Evolutionary conservation across 1,140 invertebrate genomes (phyloP).

Genomic region (Heliconius melpomene): DNA sequence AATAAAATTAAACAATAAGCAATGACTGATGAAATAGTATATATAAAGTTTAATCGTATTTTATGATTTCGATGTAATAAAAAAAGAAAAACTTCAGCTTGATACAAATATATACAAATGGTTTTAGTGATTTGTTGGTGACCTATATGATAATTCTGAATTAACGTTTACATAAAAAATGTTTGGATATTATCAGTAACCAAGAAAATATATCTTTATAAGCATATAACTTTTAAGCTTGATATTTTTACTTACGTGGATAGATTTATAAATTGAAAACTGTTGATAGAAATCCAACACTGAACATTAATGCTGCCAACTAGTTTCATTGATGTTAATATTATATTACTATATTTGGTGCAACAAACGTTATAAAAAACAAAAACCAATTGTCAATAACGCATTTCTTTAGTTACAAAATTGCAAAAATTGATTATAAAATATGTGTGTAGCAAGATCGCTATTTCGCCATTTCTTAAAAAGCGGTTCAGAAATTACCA

Average conservation of each 20-base stretch:
- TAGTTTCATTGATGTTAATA: conserved; percentile 55
- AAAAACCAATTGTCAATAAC: conserved; percentile 49
- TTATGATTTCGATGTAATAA: not conserved
- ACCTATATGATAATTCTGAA: conserved; percentile 39
- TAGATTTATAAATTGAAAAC: conserved; percentile 56
- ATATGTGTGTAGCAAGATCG: conserved; percentile 58
- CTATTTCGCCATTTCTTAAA: conserved; percentile 75
- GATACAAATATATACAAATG: conserved; percentile 27
- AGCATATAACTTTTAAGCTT: not conserved
- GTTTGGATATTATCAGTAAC: not conserved
- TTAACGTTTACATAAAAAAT: conserved; percentile 17
- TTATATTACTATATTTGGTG: conserved; percentile 44
- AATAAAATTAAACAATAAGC: not conserved
- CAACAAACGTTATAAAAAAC: conserved; percentile 46
- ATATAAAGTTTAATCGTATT: not conserved
- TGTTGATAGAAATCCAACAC: conserved; percentile 51
- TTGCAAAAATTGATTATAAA: conserved; percentile 58
- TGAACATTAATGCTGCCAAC: conserved; percentile 55
- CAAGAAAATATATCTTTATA: not conserved
- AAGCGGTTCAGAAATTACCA: not conserved
- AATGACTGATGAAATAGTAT: not conserved
- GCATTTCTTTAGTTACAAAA: conserved; percentile 62
- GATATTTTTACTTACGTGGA: conserved; percentile 49
- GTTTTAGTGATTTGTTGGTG: conserved; percentile 16
- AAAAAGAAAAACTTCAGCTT: not conserved